Base-by-base conservation (phyloP, 2,113 vertebrate genomes). In the Chinchilla lanigera region DNA sequence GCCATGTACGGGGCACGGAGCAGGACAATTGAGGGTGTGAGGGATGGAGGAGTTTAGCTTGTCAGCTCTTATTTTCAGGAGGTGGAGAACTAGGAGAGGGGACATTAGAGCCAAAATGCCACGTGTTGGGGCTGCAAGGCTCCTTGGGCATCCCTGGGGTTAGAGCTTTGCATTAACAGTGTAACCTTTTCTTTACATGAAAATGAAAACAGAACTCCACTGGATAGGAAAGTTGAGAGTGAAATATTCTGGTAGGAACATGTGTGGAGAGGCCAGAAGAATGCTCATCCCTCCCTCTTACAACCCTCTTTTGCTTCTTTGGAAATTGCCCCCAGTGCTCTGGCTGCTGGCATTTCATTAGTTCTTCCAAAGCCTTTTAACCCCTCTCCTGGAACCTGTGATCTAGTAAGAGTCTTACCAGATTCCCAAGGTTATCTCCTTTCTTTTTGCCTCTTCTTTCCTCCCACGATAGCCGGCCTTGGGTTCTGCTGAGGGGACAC, bases 181-280 rank as follows among this genome's bases (percentile, higher is more conserved):
- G 7, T 13, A 82, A 6, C 3, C 77, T 82, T 80, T 81, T 63
- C 89, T 94, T 78, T 83, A 78, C 52, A 47, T 19, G 69, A 73
- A 58, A 81, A 54, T 24, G 61, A 65, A 56, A 60, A 78, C 19
- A 24, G 54, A 90, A 65, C 19, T 6, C 30, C 19, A 47, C 13
- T n/a, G 26, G 9, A 63, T 26, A 11, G 33, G 38, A 77, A 77
- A 28, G 12, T 0, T 1, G 14, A 13, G 78, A 71, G 47, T 28
- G 6, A 82, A 65, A 44, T 5, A 4, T 44, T 65, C 58, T 56
- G 9, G 33, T 35, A 77, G 92, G 71, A 71, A n/a, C 11, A 22
- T 0, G 6, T 0, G 0, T n/a, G n/a, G n/a, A 85, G 81, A 86
- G 28, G 7, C 35, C 1, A 7, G 54, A 56, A 52, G 8, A 13